Conservation (phyloP, 2,113 vertebrate species). For the Nothocercus nigrocapillus region DNA sequence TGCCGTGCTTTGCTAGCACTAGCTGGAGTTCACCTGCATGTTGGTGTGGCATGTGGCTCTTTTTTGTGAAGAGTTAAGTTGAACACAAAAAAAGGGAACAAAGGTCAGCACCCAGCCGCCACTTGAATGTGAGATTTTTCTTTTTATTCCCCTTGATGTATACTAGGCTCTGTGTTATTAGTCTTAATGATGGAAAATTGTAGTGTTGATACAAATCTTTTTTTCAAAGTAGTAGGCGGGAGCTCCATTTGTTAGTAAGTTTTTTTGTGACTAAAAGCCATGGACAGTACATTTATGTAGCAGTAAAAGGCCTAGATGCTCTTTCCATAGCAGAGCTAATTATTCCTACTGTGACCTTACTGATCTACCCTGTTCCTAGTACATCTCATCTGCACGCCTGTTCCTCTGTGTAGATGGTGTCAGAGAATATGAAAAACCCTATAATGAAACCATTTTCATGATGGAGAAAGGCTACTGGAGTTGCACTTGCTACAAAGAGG, state of each 20-base stretch:
- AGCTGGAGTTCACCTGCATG: conserved; percentile 94
- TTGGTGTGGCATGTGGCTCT: conserved; percentile 90
- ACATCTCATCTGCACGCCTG: conserved; percentile 98
- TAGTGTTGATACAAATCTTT: conserved; percentile 99
- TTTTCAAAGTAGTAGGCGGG: conserved; percentile 99
- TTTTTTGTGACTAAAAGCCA: conserved; percentile 99
- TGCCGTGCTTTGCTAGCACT: conserved; percentile 87
- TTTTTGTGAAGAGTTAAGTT: conserved; percentile 98
- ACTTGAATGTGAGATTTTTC: conserved; percentile 99
- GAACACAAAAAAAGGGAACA: conserved; percentile 98
- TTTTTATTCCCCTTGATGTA: conserved; percentile 99
- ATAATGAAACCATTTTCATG: conserved; percentile 99
- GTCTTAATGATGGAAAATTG: conserved; percentile 99
- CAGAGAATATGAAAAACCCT: conserved; percentile 99
- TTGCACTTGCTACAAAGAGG: conserved; percentile 99
- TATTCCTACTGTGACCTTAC: conserved; percentile 99
- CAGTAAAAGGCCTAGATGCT: conserved; percentile 99
- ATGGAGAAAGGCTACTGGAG: conserved; percentile 99
- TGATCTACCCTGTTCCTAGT: conserved; percentile 98
- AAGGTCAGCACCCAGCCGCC: conserved; percentile 99
- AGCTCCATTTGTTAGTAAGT: conserved; percentile 99
- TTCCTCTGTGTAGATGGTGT: conserved; percentile 98
- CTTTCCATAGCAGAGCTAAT: conserved; percentile 99
- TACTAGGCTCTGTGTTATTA: conserved; percentile 99
- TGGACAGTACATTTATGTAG: conserved; percentile 99